Evolutionary conservation across 2,888 invertebrate species (phyloP), one percentile per base, ranked within the genome.

Genomic region (Morpho achilles): DNA sequence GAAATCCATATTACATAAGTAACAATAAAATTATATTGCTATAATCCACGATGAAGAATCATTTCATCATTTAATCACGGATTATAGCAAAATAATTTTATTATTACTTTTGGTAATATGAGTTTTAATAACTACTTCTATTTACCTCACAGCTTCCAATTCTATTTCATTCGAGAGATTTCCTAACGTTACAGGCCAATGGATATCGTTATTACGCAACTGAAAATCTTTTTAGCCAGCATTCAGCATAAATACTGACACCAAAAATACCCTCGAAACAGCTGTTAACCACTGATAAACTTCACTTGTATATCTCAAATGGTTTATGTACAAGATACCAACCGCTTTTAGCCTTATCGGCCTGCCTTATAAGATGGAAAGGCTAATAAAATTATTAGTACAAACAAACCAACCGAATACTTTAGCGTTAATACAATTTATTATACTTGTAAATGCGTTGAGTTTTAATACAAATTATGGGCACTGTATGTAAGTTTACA

Each of bases 331-430:
- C 56, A 48, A 61, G 67, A 65, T 67, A 65, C 41, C 16, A 40
- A 40, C 49, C 23, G 62, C 64, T 62, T 63, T 64, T 55, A 64
- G 61, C 42, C 54, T 58, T 67, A 69, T 69, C 66, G 45, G 56
- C 50, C 53, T 59, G 51, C 66, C 67, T 65, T 68, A 63, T 66
- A 66, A 67, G 66, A 62, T 61, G 56, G 32, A 52, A 57, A 42
- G 53, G 40, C 52, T 61, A 56, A 60, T 66, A 66, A 63, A 66
- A 66, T 65, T 63, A 67, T 68, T 65, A 40, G 22, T 54, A 61
- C 58, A 56, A 57, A 50, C 50, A 45, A 45, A 52, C 43, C 23
- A 45, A 52, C 43, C 23, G 50, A 58, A 61, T 61, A 53, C 49
- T 53, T 53, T n/a, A 22, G 54, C 42, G 50, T 41, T 44, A 49